Conservation (phyloP, 1,140 invertebrate genomes). For the Halesus radiatus region DNA sequence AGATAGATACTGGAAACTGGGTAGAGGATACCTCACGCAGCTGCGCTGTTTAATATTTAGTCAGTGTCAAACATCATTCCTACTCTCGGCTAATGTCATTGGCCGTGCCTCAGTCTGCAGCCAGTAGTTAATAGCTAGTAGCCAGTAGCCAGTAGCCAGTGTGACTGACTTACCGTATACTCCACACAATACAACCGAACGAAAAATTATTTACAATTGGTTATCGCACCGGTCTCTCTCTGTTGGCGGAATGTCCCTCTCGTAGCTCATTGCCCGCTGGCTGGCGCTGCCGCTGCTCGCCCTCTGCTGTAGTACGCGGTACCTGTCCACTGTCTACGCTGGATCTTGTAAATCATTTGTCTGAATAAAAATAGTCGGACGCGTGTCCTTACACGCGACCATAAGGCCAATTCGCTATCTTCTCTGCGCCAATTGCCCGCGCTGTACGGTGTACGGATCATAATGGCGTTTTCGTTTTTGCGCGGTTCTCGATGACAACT, state of each 20-base stretch:
- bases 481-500: background rate
- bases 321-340: background rate
- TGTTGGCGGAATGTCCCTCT: background rate
- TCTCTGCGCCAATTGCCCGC: background rate
- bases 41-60: conserved; percentile 40
- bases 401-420: no score
- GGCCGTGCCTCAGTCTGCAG: no score
- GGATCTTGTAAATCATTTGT: conserved; percentile 21
- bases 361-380: conserved; percentile 14
- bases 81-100: conserved; percentile 37
- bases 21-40: background rate
- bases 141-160: background rate
- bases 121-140: no score
- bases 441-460: background rate
- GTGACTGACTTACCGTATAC: conserved; percentile 35
- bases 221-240: conserved; percentile 33
- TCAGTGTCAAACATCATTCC: conserved; percentile 41
- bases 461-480: background rate
- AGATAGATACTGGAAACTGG: no score
- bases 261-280: background rate
- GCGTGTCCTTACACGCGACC: conserved; percentile 15
- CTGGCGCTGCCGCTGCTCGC: background rate
- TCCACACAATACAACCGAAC: conserved; percentile 11
- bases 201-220: conserved; percentile 39
- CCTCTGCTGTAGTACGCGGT: background rate